These are phyloP conservation scores for Blastobasis adustella DNA, from an alignment of 2,888 invertebrate genomes.

Conservation along the genomic window DNA sequence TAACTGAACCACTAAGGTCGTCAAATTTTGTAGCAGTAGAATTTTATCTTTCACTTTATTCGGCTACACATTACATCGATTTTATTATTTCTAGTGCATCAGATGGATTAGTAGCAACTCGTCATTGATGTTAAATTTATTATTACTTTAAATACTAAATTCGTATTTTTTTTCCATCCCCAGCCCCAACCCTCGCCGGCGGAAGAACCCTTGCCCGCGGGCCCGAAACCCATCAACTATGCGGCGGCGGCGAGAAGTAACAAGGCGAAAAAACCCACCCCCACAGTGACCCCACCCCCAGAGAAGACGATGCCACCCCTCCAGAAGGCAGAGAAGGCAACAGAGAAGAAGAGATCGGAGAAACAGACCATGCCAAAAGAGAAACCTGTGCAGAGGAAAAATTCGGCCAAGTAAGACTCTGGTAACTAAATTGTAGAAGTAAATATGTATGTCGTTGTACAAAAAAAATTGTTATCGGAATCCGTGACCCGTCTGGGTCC, in stretches of 20 bases:
- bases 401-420: constrained; percentile 46
- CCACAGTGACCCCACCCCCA: constrained; percentile 20
- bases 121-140: too few relatives aligned
- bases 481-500: neutral
- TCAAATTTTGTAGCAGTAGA: too few relatives aligned
- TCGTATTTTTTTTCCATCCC: neutral
- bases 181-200: constrained; percentile 24
- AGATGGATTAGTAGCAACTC: too few relatives aligned
- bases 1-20: too few relatives aligned
- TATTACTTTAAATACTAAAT: neutral
- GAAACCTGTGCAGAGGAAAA: constrained; percentile 40
- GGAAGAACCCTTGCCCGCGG: constrained; percentile 26
- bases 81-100: too few relatives aligned
- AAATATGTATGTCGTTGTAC: constrained; percentile 17
- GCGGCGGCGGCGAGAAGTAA: constrained; percentile 64
- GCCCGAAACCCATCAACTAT: constrained; percentile 61
- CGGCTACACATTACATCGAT: too few relatives aligned
- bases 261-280: constrained; percentile 45
- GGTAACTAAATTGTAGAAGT: too few relatives aligned
- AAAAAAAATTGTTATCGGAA: constrained; percentile 8
- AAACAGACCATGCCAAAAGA: constrained; percentile 14
- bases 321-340: neutral
- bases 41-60: too few relatives aligned
- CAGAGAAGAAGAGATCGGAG: constrained; percentile 10
- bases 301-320: constrained; percentile 21